Evolutionary conservation across 2,888 invertebrate species (phyloP).

Genomic region (Coremacera marginata): DNA sequence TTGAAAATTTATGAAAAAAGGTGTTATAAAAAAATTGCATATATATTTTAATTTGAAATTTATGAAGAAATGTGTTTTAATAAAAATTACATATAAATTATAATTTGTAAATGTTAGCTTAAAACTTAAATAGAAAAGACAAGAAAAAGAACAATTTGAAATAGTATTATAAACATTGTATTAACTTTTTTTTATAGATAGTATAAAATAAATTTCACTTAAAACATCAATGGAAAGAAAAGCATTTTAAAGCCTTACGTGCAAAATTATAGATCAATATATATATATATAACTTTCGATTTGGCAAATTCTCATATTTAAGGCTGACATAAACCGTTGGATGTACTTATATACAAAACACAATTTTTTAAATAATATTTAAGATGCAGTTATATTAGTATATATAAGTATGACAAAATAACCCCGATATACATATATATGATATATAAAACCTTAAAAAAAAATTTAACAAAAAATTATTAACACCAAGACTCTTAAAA

Average conservation of each 20-base stretch:
- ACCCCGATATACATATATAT: background rate
- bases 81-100: background rate
- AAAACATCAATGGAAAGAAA: background rate
- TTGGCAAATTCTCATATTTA: slow-evolving; percentile 24
- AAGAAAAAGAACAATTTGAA: background rate
- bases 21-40: too few relatives aligned
- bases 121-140: background rate
- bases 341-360: background rate
- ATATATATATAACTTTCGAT: background rate
- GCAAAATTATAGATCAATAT: slow-evolving; percentile 12
- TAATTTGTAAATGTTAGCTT: background rate
- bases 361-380: background rate
- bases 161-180: background rate
- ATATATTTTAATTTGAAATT: too few relatives aligned
- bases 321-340: slow-evolving; percentile 35
- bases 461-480: background rate
- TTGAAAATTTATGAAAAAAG: too few relatives aligned
- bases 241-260: slow-evolving; percentile 15
- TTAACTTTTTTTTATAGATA: background rate
- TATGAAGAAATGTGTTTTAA: too few relatives aligned
- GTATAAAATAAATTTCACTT: background rate
- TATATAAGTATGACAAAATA: background rate
- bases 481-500: background rate
- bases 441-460: background rate
- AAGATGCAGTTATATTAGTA: background rate